Evolutionary conservation across 2,888 invertebrate species (phyloP).

Genomic region (Drosophila formosana): DNA sequence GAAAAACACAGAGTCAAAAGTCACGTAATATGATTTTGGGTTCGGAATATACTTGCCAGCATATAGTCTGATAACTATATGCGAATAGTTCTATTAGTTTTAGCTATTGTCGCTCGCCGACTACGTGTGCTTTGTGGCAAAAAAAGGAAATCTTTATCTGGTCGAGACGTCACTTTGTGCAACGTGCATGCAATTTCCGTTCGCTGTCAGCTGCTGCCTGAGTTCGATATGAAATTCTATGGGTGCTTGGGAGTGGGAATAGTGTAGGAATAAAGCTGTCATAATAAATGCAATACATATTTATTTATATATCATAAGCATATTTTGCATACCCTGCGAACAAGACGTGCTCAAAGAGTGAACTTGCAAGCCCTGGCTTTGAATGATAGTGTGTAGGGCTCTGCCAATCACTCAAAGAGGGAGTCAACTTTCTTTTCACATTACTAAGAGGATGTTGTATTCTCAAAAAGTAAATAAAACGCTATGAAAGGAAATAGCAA

Average conservation of each 20-base stretch:
- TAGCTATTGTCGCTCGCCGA: not conserved
- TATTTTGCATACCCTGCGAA: conserved; percentile 27
- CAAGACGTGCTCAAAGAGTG: not conserved
- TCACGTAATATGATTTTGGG: conserved; percentile 43
- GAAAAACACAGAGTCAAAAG: conserved; percentile 19
- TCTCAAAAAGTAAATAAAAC: not conserved
- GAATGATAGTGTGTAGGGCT: not conserved
- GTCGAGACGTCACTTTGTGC: conserved; percentile 44
- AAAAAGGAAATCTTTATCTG: conserved; percentile 54
- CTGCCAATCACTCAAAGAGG: too few relatives aligned
- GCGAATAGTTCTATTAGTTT: conserved; percentile 6
- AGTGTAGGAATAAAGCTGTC: conserved; percentile 36
- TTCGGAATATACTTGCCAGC: not conserved
- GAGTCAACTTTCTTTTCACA: too few relatives aligned
- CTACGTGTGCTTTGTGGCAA: conserved; percentile 46
- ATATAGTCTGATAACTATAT: conserved; percentile 6
- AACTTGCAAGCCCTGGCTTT: not conserved
- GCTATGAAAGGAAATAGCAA: too few relatives aligned
- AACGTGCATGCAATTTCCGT: conserved; percentile 60
- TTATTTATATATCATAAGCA: conserved; percentile 21
- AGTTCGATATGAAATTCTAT: conserved; percentile 47
- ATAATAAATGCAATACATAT: conserved; percentile 39
- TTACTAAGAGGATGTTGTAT: not conserved
- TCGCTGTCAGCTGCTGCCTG: conserved; percentile 51
- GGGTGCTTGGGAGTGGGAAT: conserved; percentile 12